These are phyloP conservation scores for Neogobius melanostomus DNA, from an alignment of 2,113 vertebrate species.

Conservation along the genomic window DNA sequence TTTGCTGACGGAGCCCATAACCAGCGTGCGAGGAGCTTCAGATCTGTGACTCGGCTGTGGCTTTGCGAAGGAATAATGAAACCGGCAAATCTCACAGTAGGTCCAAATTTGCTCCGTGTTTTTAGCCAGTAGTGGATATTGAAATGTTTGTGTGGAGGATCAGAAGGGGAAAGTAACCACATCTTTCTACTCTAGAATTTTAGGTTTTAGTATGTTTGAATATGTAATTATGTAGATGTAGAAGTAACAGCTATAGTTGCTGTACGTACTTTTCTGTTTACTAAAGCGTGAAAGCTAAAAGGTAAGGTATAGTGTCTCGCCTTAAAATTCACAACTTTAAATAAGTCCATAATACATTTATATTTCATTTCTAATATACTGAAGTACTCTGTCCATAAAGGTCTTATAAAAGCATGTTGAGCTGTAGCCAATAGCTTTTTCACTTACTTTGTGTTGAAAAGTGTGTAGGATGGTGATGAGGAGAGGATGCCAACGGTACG, in stretches of 20 bases:
- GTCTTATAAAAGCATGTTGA: not conserved
- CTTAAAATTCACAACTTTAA: too few species aligned
- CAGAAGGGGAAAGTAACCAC: not conserved
- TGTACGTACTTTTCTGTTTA: too few species aligned
- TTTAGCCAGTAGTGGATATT: not conserved
- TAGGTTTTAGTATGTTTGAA: too few species aligned
- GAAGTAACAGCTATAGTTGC: too few species aligned
- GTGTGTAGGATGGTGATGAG: not conserved
- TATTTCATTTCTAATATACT: not conserved
- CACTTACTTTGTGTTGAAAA: conserved; percentile 4
- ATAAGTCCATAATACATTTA: not conserved
- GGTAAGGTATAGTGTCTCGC: too few species aligned
- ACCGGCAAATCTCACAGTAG: conserved; percentile 37
- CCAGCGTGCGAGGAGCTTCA: conserved; percentile 13
- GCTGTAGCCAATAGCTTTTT: not conserved
- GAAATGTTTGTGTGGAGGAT: not conserved
- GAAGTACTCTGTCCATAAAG: conserved; percentile 1
- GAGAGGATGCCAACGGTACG: not conserved
- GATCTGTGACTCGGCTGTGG: conserved; percentile 20
- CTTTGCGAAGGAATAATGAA: conserved; percentile 27
- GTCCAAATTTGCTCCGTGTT: conserved; percentile 16
- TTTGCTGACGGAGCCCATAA: conserved; percentile 31
- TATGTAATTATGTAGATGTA: too few species aligned
- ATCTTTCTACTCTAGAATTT: not conserved
- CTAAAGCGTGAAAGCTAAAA: too few species aligned